Evolutionary conservation across 2,888 invertebrate species (phyloP).

Genomic region (Agrilus cyanescens): DNA sequence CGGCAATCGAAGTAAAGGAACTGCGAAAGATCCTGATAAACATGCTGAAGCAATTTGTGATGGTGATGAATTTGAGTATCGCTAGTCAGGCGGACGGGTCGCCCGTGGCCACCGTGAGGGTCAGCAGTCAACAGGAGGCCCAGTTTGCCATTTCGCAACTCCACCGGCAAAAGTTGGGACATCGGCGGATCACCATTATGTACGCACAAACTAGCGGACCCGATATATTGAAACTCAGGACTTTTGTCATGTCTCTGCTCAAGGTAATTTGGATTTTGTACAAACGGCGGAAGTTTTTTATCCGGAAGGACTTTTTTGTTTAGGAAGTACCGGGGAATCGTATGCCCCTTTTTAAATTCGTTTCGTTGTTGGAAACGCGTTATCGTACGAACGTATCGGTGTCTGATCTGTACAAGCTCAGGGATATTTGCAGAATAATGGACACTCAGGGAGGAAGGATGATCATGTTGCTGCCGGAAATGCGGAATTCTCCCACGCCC

Average conservation of each 20-base stretch:
- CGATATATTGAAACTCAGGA: conserved; percentile 51
- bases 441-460: conserved; percentile 58
- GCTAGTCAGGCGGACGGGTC: conserved; percentile 53
- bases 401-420: conserved; percentile 60
- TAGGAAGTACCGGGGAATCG: conserved; percentile 63
- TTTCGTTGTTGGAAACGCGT: conserved; percentile 72
- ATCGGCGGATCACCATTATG: conserved; percentile 67
- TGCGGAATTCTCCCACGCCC: conserved; percentile 45
- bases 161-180: conserved; percentile 71
- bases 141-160: conserved; percentile 68
- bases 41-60: conserved; percentile 52
- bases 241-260: conserved; percentile 61
- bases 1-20: conserved; percentile 52
- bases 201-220: conserved; percentile 50
- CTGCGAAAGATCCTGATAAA: conserved; percentile 50
- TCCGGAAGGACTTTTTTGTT: conserved; percentile 8
- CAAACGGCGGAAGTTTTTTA: background rate
- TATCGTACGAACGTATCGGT: conserved; percentile 64
- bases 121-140: conserved; percentile 53
- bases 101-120: conserved; percentile 57
- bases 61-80: conserved; percentile 50
- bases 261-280: conserved; percentile 29
- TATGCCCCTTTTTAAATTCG: conserved; percentile 68
- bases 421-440: conserved; percentile 65
- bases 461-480: conserved; percentile 50